These are phyloP conservation scores for Gymnocypris eckloni DNA, from an alignment of 2,797 vertebrate species.

Conservation along the genomic window DNA sequence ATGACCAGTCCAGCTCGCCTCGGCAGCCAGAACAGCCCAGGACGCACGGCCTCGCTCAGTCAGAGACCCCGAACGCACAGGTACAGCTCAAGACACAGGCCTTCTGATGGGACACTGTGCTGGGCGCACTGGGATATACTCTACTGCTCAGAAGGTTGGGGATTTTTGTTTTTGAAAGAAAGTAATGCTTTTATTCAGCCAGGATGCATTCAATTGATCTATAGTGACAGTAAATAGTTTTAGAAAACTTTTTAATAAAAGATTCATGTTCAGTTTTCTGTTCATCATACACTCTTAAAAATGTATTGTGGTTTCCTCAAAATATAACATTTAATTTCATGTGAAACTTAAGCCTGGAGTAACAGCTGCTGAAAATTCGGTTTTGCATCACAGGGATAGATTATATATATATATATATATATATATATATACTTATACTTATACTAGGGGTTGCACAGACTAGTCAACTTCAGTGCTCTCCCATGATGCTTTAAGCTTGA, in stretches of 20 bases:
- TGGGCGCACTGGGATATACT: background rate
- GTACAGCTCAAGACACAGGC: constrained; percentile 69
- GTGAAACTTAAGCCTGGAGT: background rate
- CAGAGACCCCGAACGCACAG: constrained; percentile 99
- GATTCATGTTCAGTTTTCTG: background rate
- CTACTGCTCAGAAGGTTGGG: background rate
- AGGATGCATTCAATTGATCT: background rate
- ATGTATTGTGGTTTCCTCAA: background rate
- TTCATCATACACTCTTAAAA: background rate
- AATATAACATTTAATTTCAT: background rate
- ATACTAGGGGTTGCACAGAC: no score
- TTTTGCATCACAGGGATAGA: no score
- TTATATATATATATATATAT: no score
- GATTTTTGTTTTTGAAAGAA: no score
- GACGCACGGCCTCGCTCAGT: constrained; percentile 96
- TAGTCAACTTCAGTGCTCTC: no score
- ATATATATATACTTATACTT: no score
- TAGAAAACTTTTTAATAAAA: background rate
- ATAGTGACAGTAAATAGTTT: background rate
- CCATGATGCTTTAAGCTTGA: no score
- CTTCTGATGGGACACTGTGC: background rate
- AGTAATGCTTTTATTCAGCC: background rate
- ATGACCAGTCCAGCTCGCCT: constrained; percentile 98
- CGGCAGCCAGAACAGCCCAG: constrained; percentile 94
- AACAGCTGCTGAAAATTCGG: background rate